Evolutionary conservation across 2,888 invertebrate genomes (phyloP).

Genomic region (Embidobia sp.): DNA sequence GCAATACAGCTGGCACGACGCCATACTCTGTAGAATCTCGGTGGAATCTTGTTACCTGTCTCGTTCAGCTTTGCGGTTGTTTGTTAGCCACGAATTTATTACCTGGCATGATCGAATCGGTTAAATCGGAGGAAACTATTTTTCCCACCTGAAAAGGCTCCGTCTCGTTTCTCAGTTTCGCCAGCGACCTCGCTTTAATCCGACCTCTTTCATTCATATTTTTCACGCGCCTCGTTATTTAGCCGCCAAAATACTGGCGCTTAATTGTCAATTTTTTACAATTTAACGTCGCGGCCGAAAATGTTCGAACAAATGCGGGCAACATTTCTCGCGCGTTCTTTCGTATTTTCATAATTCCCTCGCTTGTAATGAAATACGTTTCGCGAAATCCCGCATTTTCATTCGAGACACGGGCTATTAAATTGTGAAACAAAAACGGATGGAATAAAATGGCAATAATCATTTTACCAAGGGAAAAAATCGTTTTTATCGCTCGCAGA

Average conservation of each 20-base stretch:
- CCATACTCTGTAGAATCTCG: slow-evolving; percentile 68
- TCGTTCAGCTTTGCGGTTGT: slow-evolving; percentile 68
- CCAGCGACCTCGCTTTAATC: too few species aligned
- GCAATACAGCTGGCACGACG: slow-evolving; percentile 66
- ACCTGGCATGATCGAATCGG: slow-evolving; percentile 63
- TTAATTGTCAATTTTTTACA: slow-evolving; percentile 1
- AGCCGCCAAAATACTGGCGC: neutral
- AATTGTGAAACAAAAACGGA: too few species aligned
- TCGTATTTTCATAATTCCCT: too few species aligned
- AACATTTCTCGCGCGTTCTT: too few species aligned
- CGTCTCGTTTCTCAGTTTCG: slow-evolving; percentile 36
- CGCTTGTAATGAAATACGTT: too few species aligned
- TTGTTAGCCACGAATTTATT: slow-evolving; percentile 68
- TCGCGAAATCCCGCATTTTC: too few species aligned
- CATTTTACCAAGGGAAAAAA: too few species aligned
- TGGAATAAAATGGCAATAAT: too few species aligned
- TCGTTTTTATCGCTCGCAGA: too few species aligned
- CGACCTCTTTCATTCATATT: slow-evolving; percentile 30
- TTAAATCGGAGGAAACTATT: slow-evolving; percentile 60
- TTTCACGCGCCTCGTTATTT: slow-evolving; percentile 6
- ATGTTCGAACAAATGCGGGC: too few species aligned
- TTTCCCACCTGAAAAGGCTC: slow-evolving; percentile 46
- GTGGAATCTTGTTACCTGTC: slow-evolving; percentile 73
- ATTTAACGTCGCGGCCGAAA: too few species aligned
- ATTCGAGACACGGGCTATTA: too few species aligned